phyloP scores from a whole-genome alignment of 2,888 invertebrate genomes.

The Phania funesta region DNA sequence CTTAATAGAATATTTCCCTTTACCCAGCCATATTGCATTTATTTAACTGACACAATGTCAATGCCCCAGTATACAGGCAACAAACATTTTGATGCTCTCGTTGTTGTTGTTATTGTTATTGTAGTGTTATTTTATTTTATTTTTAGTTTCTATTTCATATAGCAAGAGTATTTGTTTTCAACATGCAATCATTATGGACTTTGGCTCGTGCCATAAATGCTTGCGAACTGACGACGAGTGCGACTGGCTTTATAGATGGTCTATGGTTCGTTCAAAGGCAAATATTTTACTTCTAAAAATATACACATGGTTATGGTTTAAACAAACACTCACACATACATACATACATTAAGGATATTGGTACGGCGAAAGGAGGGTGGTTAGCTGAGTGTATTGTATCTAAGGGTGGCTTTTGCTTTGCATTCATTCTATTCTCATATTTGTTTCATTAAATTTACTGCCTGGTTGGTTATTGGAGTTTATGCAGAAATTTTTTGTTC shows the following conservation, averaged over 20 bases:
- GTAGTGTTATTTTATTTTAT: background rate
- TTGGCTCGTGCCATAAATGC: slow-evolving; percentile 59
- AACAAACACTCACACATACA: background rate
- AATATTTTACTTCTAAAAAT: slow-evolving; percentile 33
- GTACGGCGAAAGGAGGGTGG: background rate
- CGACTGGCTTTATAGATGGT: slow-evolving; percentile 27
- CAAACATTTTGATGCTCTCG: background rate
- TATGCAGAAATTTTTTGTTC: background rate
- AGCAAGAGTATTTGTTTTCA: slow-evolving; percentile 35
- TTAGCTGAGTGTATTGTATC: background rate
- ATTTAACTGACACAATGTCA: slow-evolving; percentile 41
- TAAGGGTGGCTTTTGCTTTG: slow-evolving; percentile 39
- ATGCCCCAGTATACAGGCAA: slow-evolving; percentile 32
- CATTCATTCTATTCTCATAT: slow-evolving; percentile 25
- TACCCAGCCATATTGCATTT: background rate
- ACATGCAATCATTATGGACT: slow-evolving; percentile 47
- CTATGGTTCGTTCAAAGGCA: slow-evolving; percentile 45
- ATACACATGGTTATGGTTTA: slow-evolving; percentile 1
- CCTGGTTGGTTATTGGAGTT: slow-evolving; percentile 44
- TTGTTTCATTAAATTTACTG: slow-evolving; percentile 59
- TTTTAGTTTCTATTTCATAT: slow-evolving; percentile 34
- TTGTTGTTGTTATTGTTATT: background rate
- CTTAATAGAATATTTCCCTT: no score
- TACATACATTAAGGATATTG: slow-evolving; percentile 24
- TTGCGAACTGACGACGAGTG: slow-evolving; percentile 15